These are phyloP conservation scores for Boulengeromyrus knoepffleri DNA, from an alignment of 2,113 vertebrate species.

Conservation along the genomic window DNA sequence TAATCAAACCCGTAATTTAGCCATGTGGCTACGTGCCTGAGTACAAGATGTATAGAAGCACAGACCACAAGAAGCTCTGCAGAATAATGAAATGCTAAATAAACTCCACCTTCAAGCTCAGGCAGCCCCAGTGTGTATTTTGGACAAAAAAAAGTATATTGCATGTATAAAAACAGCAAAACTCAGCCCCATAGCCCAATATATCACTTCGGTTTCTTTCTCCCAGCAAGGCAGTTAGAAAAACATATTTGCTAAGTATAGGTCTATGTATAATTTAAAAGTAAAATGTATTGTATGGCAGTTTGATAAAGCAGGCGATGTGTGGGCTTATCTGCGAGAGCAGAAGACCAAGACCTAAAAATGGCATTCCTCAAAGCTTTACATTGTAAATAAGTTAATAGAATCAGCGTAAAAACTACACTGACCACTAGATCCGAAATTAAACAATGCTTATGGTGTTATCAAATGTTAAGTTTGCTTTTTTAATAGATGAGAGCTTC, in stretches of 20 bases:
- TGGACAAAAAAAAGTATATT: neutral
- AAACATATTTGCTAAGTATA: neutral
- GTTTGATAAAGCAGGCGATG: neutral
- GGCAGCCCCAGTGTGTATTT: neutral
- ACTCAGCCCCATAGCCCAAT: neutral
- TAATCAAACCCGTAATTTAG: too few relatives aligned
- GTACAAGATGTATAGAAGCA: neutral
- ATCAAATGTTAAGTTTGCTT: too few relatives aligned
- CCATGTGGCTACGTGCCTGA: too few relatives aligned
- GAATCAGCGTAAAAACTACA: too few relatives aligned
- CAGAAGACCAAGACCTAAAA: neutral
- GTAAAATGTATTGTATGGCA: neutral
- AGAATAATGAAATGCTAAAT: neutral
- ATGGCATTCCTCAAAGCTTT: too few relatives aligned
- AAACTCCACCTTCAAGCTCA: neutral
- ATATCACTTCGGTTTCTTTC: neutral
- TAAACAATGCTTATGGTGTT: too few relatives aligned
- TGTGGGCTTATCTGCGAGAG: neutral
- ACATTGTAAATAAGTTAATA: too few relatives aligned
- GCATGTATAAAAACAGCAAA: neutral
- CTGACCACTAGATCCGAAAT: too few relatives aligned
- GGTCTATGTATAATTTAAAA: neutral
- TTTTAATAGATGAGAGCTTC: neutral
- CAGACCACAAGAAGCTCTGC: neutral
- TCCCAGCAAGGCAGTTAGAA: neutral